A percentile compares a stretch with the other conserved stretches of the same genome.
Conservation (phyloP, 1,140 invertebrate species). For the Lasioglossum baleicum region DNA sequence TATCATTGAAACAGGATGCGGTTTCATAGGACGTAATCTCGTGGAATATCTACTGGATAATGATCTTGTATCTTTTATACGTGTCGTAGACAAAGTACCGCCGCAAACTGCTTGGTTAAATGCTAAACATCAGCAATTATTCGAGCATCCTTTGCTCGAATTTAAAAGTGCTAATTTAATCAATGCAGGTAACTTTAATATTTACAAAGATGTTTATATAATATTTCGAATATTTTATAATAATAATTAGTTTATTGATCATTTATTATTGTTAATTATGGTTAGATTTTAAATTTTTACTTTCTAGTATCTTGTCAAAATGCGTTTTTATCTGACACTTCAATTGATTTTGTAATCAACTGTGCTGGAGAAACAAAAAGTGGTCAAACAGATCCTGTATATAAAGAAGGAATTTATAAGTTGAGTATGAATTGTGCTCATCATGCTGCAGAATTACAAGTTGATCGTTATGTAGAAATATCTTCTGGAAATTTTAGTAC, state of each 20-base stretch:
- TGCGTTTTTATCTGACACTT: conserved; percentile 83
- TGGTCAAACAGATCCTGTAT: conserved; percentile 92
- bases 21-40: conserved; percentile 94
- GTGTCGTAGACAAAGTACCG: conserved; percentile 95
- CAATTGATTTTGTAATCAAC: conserved; percentile 91
- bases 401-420: conserved; percentile 93
- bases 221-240: too few relatives aligned
- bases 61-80: conserved; percentile 86
- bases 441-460: conserved; percentile 85
- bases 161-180: conserved; percentile 95
- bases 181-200: conserved; percentile 85
- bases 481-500: conserved; percentile 90
- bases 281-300: too few relatives aligned
- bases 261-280: too few relatives aligned
- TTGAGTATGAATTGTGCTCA: conserved; percentile 91
- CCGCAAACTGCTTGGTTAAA: conserved; percentile 95
- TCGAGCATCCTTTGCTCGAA: conserved; percentile 87
- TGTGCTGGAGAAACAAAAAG: conserved; percentile 94
- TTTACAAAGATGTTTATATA: too few relatives aligned
- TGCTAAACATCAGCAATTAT: conserved; percentile 85
- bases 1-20: conserved; percentile 85
- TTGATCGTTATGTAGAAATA: conserved; percentile 89
- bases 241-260: too few relatives aligned
- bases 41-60: conserved; percentile 90
- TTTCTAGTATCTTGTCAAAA: conserved; percentile 87